These are phyloP conservation scores for Conus betulinus DNA, from an alignment of 1,140 invertebrate genomes.

Conservation along the genomic window DNA sequence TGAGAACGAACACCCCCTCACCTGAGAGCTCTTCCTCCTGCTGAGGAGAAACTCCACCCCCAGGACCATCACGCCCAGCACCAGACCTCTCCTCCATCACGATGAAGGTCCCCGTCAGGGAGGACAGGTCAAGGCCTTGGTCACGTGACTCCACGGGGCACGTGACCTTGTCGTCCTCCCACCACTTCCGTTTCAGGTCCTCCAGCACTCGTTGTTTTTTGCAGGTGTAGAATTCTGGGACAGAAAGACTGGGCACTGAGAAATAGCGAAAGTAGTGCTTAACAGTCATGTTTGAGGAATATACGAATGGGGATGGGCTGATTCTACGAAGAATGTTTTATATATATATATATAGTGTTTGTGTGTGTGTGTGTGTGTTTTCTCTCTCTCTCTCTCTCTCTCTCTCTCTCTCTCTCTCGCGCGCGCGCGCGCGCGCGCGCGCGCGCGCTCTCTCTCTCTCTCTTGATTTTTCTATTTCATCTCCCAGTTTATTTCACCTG, in stretches of 20 bases:
- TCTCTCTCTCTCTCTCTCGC: no score
- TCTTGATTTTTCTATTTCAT: no score
- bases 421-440: no score
- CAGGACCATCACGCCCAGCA: constrained; percentile 45
- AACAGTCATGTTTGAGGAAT: no score
- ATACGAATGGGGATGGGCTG: no score
- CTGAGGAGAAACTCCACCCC: constrained; percentile 87
- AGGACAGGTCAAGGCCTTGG: constrained; percentile 48
- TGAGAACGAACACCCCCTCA: neutral
- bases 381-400: no score
- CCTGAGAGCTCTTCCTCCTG: neutral
- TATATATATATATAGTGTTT: no score
- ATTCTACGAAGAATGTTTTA: no score
- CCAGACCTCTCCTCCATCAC: constrained; percentile 49
- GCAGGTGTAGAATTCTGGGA: constrained; percentile 91
- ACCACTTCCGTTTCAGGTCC: constrained; percentile 96
- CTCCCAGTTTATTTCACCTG: no score
- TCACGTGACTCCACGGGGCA: constrained; percentile 80
- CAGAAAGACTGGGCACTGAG: neutral
- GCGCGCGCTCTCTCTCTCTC: no score
- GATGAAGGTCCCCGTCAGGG: constrained; percentile 56
- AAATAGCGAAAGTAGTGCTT: no score
- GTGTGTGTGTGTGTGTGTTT: no score
- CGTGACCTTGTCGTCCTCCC: constrained; percentile 91
- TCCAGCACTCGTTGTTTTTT: constrained; percentile 94